These are phyloP conservation scores for Hipparchia semele DNA, from an alignment of 2,888 invertebrate genomes.

Conservation along the genomic window DNA sequence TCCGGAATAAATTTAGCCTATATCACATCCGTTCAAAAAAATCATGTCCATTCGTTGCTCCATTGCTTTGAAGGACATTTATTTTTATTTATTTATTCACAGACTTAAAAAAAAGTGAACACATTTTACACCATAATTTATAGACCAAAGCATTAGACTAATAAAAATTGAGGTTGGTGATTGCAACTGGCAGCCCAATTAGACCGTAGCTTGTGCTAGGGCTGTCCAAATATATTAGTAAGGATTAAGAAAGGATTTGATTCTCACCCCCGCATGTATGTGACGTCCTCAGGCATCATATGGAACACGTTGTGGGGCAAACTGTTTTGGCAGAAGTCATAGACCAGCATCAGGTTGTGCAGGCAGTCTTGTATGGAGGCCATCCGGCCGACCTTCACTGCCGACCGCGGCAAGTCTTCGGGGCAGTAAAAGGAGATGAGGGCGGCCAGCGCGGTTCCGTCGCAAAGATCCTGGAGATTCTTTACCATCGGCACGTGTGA, in stretches of 20 bases:
- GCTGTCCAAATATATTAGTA: no score
- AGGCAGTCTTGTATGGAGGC: constrained; percentile 94
- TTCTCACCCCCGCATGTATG: constrained; percentile 93
- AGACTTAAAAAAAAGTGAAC: no score
- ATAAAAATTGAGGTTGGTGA: no score
- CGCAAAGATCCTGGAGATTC: constrained; percentile 94
- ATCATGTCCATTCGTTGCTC: no score
- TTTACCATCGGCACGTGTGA: constrained; percentile 87
- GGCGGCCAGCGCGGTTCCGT: constrained; percentile 80
- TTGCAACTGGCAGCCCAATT: no score
- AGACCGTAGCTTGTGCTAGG: no score
- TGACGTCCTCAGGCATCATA: constrained; percentile 97
- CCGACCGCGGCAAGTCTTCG: constrained; percentile 76
- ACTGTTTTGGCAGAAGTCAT: constrained; percentile 92
- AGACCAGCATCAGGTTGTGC: constrained; percentile 94
- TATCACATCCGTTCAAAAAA: no score
- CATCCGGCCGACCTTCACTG: constrained; percentile 83
- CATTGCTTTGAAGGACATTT: no score
- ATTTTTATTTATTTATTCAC: no score
- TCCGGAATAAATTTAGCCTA: no score
- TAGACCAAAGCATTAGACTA: no score
- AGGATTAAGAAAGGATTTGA: background rate
- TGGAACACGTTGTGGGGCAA: constrained; percentile 96
- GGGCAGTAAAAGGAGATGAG: constrained; percentile 47
- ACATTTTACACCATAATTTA: no score